A percentile compares a stretch with the other conserved stretches of the same genome.
phyloP scores from a whole-genome alignment of 2,888 invertebrate genomes.

The Caenorhabditis zanzibari region DNA sequence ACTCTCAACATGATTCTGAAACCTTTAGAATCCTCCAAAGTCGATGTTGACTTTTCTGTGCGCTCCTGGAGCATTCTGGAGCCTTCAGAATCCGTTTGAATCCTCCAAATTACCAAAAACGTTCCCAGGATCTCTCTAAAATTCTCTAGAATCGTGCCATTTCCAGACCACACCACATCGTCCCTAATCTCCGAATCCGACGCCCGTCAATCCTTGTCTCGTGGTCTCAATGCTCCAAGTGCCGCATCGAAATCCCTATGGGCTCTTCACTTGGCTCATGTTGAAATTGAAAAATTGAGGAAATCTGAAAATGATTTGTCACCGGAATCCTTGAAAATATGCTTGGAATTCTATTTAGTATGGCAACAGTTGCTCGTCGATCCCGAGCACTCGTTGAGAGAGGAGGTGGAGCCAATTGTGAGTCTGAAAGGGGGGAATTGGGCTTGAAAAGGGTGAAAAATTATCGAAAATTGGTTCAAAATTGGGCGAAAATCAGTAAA shows the following conservation, averaged over 20 bases:
- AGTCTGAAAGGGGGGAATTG: background rate
- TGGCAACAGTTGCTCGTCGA: conserved; percentile 61
- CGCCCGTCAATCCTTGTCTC: conserved; percentile 38
- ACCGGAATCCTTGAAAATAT: background rate
- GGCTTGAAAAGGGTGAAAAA: too few relatives aligned
- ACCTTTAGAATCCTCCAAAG: too few relatives aligned
- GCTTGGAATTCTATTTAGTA: conserved; percentile 44
- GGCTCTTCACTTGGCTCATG: conserved; percentile 33
- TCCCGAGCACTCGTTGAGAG: conserved; percentile 33
- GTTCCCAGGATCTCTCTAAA: too few relatives aligned
- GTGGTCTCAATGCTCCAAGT: conserved; percentile 35
- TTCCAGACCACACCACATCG: conserved; percentile 43
- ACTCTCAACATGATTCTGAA: too few relatives aligned
- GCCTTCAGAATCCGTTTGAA: too few relatives aligned
- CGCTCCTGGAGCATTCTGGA: too few relatives aligned
- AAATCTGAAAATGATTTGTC: background rate
- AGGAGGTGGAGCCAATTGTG: conserved; percentile 32
- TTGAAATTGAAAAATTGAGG: conserved; percentile 8
- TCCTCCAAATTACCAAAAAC: too few relatives aligned
- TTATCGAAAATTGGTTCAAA: too few relatives aligned
- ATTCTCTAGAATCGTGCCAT: too few relatives aligned
- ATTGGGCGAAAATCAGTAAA: too few relatives aligned
- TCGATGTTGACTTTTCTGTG: too few relatives aligned
- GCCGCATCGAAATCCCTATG: conserved; percentile 53
- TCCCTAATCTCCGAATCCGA: conserved; percentile 31